phyloP scores from a whole-genome alignment of 1,140 invertebrate genomes.

The Atta cephalotes region DNA sequence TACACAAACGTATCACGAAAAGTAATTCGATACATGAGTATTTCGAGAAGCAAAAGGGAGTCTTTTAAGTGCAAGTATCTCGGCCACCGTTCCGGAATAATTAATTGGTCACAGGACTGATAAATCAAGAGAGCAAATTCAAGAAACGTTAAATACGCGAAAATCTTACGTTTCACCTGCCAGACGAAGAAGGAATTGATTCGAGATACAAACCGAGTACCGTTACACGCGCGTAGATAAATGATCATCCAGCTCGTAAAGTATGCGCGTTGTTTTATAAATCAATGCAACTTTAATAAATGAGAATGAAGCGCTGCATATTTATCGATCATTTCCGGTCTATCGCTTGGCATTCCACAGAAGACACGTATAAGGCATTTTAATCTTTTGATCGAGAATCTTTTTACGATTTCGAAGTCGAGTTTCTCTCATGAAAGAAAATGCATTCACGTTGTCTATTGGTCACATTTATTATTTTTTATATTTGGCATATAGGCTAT shows the following conservation, averaged over 20 bases:
- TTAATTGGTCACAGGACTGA: slow-evolving; percentile 37
- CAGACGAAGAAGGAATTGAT: slow-evolving; percentile 20
- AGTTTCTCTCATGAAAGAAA: background rate
- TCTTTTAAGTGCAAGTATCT: slow-evolving; percentile 22
- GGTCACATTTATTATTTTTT: background rate
- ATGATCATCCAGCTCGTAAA: slow-evolving; percentile 28
- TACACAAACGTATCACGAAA: slow-evolving; percentile 14
- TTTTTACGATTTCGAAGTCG: background rate
- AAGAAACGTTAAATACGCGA: slow-evolving; percentile 26
- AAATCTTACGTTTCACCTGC: slow-evolving; percentile 32
- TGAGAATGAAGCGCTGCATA: background rate
- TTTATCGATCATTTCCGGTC: slow-evolving; percentile 26
- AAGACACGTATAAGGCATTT: background rate
- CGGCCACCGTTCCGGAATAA: background rate
- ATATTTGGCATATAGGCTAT: background rate
- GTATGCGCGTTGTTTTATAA: slow-evolving; percentile 27
- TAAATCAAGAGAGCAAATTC: slow-evolving; percentile 43
- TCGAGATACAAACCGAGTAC: slow-evolving; percentile 36
- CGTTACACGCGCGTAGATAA: slow-evolving; percentile 24
- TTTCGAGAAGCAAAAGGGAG: background rate
- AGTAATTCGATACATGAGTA: slow-evolving; percentile 44
- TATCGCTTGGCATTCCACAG: background rate
- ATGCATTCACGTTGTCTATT: background rate
- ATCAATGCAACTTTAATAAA: slow-evolving; percentile 29
- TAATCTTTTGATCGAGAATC: background rate